Evolutionary conservation across 2,113 vertebrate genomes (phyloP).

Genomic region (Micronisus gabar): DNA sequence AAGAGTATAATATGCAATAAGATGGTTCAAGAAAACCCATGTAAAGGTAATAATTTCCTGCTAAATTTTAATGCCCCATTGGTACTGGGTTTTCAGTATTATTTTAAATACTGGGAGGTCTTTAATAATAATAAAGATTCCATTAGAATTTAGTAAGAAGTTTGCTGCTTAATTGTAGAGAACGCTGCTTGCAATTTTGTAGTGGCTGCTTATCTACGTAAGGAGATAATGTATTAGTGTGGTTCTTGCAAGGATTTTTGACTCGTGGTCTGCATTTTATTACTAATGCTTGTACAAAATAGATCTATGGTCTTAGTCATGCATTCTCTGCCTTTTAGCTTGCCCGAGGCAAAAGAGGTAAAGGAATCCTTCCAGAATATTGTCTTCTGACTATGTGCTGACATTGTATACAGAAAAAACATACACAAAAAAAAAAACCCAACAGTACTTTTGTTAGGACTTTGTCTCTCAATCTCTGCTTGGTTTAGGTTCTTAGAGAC

Average conservation of each 20-base stretch:
- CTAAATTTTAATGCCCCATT: neutral
- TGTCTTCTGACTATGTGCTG: neutral
- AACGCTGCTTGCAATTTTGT: neutral
- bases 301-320: neutral
- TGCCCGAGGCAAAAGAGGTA: neutral
- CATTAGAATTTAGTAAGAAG: neutral
- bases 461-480: neutral
- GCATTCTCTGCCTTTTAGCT: neutral
- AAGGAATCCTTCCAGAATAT: neutral
- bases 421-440: fast-evolving
- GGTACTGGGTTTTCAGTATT: neutral
- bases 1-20: neutral
- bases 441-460: neutral
- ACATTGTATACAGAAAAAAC: neutral
- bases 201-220: neutral
- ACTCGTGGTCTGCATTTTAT: neutral
- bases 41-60: neutral
- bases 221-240: neutral
- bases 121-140: neutral
- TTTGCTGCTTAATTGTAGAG: neutral
- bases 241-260: neutral
- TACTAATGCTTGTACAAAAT: neutral
- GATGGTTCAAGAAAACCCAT: neutral
- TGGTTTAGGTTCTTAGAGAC: neutral
- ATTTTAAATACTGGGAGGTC: neutral